These are phyloP conservation scores for Mongoloraphidia duomilia DNA, from an alignment of 2,888 invertebrate genomes.

Conservation along the genomic window DNA sequence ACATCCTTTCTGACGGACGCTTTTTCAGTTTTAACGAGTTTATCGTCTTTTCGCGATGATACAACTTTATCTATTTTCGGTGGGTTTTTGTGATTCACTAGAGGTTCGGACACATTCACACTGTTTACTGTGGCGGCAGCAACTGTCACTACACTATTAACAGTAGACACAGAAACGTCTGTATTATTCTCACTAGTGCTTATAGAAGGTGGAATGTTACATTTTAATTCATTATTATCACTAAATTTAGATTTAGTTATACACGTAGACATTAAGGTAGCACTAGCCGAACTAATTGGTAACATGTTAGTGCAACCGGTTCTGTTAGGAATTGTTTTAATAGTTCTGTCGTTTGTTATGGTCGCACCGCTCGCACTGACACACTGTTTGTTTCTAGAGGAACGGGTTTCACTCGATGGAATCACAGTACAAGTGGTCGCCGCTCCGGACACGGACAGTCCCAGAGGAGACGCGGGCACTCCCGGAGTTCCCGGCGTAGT, in stretches of 20 bases:
- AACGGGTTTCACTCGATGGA: neutral
- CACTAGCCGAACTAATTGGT: too few relatives aligned
- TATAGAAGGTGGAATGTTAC: neutral
- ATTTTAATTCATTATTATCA: slow-evolving; percentile 1
- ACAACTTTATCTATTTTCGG: neutral
- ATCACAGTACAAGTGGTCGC: slow-evolving; percentile 1
- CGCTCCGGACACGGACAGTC: slow-evolving; percentile 3
- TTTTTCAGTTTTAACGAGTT: too few relatives aligned
- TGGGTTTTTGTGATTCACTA: neutral
- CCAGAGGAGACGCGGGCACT: slow-evolving; percentile 2
- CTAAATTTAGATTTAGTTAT: neutral
- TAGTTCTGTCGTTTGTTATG: neutral
- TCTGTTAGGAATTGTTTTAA: neutral
- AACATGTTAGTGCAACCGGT: neutral
- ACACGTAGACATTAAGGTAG: too few relatives aligned
- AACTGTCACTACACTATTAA: too few relatives aligned
- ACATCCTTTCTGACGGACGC: too few relatives aligned
- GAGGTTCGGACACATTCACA: neutral
- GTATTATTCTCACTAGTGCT: neutral
- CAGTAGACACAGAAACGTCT: too few relatives aligned
- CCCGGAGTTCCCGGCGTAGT: slow-evolving; percentile 2
- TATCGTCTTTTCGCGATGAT: neutral
- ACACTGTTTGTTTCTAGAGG: neutral
- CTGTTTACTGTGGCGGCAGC: too few relatives aligned
- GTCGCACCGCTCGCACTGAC: neutral